Evolutionary conservation across 1,140 invertebrate species (phyloP).

Genomic region (Anoplophora glabripennis): DNA sequence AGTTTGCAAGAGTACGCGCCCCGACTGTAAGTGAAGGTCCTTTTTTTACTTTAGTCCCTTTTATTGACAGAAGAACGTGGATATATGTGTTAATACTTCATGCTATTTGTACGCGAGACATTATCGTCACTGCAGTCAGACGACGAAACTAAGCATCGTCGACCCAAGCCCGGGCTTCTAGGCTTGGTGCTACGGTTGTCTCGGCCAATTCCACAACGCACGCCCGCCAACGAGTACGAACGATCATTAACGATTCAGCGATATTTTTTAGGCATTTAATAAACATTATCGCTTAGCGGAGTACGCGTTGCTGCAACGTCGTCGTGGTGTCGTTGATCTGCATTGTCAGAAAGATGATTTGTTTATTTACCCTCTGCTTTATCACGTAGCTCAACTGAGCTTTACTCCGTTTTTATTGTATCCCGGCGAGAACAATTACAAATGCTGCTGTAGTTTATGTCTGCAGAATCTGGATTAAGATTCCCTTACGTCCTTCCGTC

Average conservation of each 20-base stretch:
- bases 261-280: conserved; percentile 6
- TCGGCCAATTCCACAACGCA: conserved; percentile 33
- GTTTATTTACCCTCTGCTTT: too few species aligned
- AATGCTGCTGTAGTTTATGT: too few species aligned
- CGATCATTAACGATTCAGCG: conserved; percentile 14
- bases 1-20: conserved; percentile 6
- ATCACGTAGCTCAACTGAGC: too few species aligned
- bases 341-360: too few species aligned
- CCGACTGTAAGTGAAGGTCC: conserved; percentile 8
- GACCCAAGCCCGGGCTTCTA: conserved; percentile 25
- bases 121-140: conserved; percentile 10
- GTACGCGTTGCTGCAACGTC: background rate
- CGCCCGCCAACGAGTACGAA: conserved; percentile 20
- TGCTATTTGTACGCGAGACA: conserved; percentile 15
- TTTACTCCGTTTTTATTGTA: too few species aligned
- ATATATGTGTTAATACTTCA: conserved; percentile 5
- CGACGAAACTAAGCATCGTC: conserved; percentile 19
- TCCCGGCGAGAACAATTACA: too few species aligned
- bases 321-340: background rate
- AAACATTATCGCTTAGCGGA: background rate
- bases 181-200: conserved; percentile 26
- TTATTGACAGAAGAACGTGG: conserved; percentile 15
- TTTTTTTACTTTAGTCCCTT: conserved; percentile 1
- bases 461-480: too few species aligned
- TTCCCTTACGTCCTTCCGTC: too few species aligned